Conservation (phyloP, 2,888 invertebrate species). For the Eupithecia insigniata region DNA sequence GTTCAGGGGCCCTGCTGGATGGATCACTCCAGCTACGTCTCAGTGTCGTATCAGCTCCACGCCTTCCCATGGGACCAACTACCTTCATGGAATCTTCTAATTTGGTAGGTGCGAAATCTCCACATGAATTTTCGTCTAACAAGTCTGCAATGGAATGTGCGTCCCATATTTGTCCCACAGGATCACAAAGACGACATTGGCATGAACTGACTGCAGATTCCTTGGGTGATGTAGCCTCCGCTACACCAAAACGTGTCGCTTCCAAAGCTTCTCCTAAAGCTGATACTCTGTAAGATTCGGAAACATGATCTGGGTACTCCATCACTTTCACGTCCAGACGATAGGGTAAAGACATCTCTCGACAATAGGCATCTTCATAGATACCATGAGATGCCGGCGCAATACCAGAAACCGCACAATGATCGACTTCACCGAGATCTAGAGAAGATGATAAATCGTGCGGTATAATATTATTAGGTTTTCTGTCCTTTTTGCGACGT, state of each 20-base stretch:
- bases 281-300: conserved; percentile 77
- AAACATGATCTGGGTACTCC: conserved; percentile 71
- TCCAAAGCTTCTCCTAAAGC: conserved; percentile 82
- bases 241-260: conserved; percentile 76
- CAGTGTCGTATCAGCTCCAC: conserved; percentile 74
- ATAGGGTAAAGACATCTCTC: conserved; percentile 80
- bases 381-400: conserved; percentile 62
- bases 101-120: conserved; percentile 79
- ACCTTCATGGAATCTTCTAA: conserved; percentile 82
- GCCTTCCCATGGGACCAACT: conserved; percentile 73
- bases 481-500: conserved; percentile 94
- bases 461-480: conserved; percentile 85
- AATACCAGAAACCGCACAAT: conserved; percentile 74
- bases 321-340: conserved; percentile 76
- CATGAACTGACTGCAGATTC: conserved; percentile 83
- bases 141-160: conserved; percentile 85
- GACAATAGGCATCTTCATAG: conserved; percentile 80
- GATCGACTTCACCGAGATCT: conserved; percentile 77
- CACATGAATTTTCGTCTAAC: conserved; percentile 78
- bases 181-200: conserved; percentile 91
- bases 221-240: conserved; percentile 75
- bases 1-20: conserved; percentile 76
- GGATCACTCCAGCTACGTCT: conserved; percentile 87
- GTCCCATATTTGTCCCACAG: conserved; percentile 90
- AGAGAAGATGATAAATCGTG: conserved; percentile 74